A percentile compares a stretch with the other conserved stretches of the same genome.
Evolutionary conservation across 2,797 vertebrate genomes (phyloP).

Genomic region (Artibeus jamaicensis): DNA sequence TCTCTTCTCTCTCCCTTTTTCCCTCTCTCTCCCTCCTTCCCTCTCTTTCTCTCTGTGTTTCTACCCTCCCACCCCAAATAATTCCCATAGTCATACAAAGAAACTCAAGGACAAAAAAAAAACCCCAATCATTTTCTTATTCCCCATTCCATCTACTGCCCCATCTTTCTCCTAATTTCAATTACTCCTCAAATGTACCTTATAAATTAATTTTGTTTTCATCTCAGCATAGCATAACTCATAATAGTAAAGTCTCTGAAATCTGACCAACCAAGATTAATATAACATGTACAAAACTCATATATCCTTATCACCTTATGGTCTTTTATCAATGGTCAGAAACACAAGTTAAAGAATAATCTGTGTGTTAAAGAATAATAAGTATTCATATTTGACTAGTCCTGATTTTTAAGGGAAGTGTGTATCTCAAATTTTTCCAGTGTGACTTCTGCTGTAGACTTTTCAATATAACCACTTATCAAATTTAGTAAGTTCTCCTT

Average conservation of each 20-base stretch:
- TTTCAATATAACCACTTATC: background rate
- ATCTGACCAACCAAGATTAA: background rate
- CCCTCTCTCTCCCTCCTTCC: background rate
- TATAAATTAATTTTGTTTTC: background rate
- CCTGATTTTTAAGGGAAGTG: background rate
- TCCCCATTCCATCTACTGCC: background rate
- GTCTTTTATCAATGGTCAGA: background rate
- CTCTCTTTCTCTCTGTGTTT: background rate
- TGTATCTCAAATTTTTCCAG: background rate
- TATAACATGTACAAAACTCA: background rate
- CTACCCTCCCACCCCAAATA: background rate
- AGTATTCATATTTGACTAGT: background rate
- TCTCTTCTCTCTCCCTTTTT: background rate
- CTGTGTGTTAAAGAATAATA: background rate
- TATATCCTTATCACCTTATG: background rate
- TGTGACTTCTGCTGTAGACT: background rate
- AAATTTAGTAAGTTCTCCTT: background rate
- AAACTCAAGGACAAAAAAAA: background rate
- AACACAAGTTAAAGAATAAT: background rate
- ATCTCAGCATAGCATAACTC: background rate
- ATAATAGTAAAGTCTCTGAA: background rate
- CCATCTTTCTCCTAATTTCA: background rate
- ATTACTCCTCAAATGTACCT: background rate
- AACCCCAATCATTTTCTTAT: background rate
- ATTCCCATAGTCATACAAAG: background rate